Percentiles rank a stretch among this genome's conserved stretches.
phyloP scores from a whole-genome alignment of 2,797 vertebrate species.

The Oceanodroma leucorhoa region DNA sequence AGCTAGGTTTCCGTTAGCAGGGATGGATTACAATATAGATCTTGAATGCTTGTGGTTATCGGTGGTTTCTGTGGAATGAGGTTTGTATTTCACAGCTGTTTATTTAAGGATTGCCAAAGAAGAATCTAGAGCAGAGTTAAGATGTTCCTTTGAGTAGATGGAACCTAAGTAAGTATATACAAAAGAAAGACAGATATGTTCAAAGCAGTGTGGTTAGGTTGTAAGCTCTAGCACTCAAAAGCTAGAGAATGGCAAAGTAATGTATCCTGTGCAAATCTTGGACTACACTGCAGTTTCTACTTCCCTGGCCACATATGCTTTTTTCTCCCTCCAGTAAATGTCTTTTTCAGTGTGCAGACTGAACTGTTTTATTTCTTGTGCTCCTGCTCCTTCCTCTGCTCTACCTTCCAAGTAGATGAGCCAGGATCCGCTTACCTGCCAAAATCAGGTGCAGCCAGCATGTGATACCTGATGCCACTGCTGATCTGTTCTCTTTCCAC shows the following conservation, averaged over 20 bases:
- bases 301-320: background rate
- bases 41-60: background rate
- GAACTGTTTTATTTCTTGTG: background rate
- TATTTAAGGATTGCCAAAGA: background rate
- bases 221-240: background rate
- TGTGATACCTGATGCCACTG: background rate
- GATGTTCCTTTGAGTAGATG: background rate
- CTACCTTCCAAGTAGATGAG: background rate
- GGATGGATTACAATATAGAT: background rate
- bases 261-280: background rate
- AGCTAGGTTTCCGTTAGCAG: background rate
- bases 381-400: background rate
- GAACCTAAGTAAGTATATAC: background rate
- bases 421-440: background rate
- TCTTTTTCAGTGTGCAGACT: background rate
- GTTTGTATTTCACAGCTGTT: background rate
- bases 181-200: background rate
- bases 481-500: slow-evolving; percentile 14
- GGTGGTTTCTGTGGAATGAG: background rate
- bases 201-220: background rate
- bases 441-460: background rate
- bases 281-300: background rate
- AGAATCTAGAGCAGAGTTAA: background rate
- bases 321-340: background rate
- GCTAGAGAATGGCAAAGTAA: background rate